These are phyloP conservation scores for Epizoanthus fatuus DNA, from an alignment of 92 coral and sea anemone genomes.

Conservation along the genomic window DNA sequence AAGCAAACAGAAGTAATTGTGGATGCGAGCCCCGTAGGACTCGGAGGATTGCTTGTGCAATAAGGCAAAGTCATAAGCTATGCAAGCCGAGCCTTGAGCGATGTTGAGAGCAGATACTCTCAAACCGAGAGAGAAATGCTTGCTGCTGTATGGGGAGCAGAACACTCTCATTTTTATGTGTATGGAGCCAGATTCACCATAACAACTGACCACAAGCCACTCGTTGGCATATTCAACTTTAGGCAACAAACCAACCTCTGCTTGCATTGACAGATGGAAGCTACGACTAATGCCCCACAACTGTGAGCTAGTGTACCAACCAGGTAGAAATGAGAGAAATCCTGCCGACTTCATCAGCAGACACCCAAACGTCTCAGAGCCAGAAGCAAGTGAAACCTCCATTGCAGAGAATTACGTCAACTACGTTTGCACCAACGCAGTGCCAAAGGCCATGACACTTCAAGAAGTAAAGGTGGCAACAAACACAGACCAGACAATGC, in stretches of 20 bases:
- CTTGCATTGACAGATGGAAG: slow-evolving; percentile 74
- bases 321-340: slow-evolving; percentile 71
- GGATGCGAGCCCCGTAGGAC: slow-evolving; percentile 66
- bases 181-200: slow-evolving; percentile 67
- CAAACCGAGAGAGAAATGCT: slow-evolving; percentile 68
- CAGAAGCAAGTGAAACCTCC: neutral
- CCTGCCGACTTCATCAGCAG: slow-evolving; percentile 72
- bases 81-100: slow-evolving; percentile 72
- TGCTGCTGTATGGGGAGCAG: slow-evolving; percentile 77
- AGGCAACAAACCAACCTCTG: slow-evolving; percentile 64
- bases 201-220: slow-evolving; percentile 80
- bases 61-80: slow-evolving; percentile 59
- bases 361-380: slow-evolving; percentile 41
- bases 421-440: slow-evolving; percentile 44
- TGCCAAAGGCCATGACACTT: slow-evolving; percentile 69
- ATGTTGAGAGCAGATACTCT: slow-evolving; percentile 61
- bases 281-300: slow-evolving; percentile 68
- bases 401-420: slow-evolving; percentile 57
- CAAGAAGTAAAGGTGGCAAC: slow-evolving; percentile 69
- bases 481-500: slow-evolving; percentile 40
- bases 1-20: slow-evolving; percentile 59
- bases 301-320: slow-evolving; percentile 57
- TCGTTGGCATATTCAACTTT: slow-evolving; percentile 43
- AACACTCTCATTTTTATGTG: slow-evolving; percentile 65
- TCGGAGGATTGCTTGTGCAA: slow-evolving; percentile 50